Evolutionary conservation across 1,140 invertebrate genomes (phyloP).

Genomic region (Camponotus vicinus): DNA sequence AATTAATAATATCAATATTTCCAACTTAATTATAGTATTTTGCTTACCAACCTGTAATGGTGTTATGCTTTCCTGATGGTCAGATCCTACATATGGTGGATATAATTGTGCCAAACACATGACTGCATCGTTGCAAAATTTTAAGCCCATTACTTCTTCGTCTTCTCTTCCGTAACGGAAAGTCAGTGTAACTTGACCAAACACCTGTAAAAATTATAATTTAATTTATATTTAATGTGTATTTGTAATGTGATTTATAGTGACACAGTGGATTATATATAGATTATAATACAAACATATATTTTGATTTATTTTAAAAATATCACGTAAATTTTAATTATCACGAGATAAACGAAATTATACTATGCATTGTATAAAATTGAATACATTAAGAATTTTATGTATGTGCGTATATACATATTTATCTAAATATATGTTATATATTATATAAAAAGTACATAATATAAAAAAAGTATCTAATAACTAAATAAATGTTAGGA

Average conservation of each 20-base stretch:
- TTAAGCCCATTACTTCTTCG: slow-evolving; percentile 96
- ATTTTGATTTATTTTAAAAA: neutral
- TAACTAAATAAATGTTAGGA: too few relatives aligned
- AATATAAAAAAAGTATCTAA: neutral
- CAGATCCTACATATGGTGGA: slow-evolving; percentile 87
- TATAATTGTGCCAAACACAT: slow-evolving; percentile 95
- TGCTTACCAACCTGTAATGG: slow-evolving; percentile 90
- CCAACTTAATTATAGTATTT: neutral
- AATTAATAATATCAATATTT: neutral
- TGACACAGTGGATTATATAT: too few relatives aligned
- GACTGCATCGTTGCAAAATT: slow-evolving; percentile 96
- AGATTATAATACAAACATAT: too few relatives aligned
- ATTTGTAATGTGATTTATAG: neutral
- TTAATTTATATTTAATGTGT: neutral
- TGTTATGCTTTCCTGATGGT: slow-evolving; percentile 88
- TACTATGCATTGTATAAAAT: too few relatives aligned
- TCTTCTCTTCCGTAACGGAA: slow-evolving; percentile 96
- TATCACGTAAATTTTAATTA: neutral
- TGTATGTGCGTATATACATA: too few relatives aligned
- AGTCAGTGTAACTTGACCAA: slow-evolving; percentile 93
- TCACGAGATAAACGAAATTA: neutral
- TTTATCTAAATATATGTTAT: too few relatives aligned
- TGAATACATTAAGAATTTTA: too few relatives aligned
- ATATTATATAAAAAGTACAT: too few relatives aligned
- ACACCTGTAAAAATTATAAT: slow-evolving; percentile 86